Conservation (phyloP, 1,140 invertebrate species). For the Octopus bimaculoides region DNA sequence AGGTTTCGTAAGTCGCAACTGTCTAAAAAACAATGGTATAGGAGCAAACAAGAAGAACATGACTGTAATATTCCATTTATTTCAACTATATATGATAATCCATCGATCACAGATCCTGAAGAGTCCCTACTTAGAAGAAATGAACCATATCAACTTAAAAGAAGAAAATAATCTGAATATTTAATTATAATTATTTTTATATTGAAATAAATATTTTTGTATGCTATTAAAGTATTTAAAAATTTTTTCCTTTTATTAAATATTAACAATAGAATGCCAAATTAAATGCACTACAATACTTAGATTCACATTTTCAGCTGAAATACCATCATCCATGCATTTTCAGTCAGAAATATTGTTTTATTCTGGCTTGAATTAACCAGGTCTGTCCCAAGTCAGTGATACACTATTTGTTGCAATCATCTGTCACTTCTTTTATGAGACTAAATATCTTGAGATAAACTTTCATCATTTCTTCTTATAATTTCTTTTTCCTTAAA, state of each 20-base stretch:
- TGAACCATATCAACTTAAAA: constrained; percentile 43
- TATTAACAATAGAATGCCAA: too few relatives aligned
- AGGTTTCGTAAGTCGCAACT: constrained; percentile 39
- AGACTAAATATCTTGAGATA: too few relatives aligned
- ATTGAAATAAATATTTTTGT: neutral
- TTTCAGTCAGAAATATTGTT: too few relatives aligned
- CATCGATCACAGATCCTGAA: constrained; percentile 35
- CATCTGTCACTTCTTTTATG: too few relatives aligned
- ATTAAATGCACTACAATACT: too few relatives aligned
- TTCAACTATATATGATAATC: constrained; percentile 46
- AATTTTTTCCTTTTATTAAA: neutral
- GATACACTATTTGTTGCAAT: too few relatives aligned
- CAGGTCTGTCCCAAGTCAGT: too few relatives aligned
- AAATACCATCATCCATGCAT: too few relatives aligned
- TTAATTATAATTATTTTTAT: neutral
- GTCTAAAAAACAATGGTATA: constrained; percentile 17
- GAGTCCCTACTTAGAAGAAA: constrained; percentile 35
- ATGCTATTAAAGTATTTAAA: neutral
- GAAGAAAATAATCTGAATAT: neutral
- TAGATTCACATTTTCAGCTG: too few relatives aligned
- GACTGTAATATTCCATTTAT: constrained; percentile 25
- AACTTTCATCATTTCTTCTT: too few relatives aligned
- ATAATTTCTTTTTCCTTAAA: too few relatives aligned
- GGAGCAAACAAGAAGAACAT: constrained; percentile 21
- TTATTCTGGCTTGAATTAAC: too few relatives aligned